Conservation (phyloP, 2,113 vertebrate genomes). For the Serinus canaria region DNA sequence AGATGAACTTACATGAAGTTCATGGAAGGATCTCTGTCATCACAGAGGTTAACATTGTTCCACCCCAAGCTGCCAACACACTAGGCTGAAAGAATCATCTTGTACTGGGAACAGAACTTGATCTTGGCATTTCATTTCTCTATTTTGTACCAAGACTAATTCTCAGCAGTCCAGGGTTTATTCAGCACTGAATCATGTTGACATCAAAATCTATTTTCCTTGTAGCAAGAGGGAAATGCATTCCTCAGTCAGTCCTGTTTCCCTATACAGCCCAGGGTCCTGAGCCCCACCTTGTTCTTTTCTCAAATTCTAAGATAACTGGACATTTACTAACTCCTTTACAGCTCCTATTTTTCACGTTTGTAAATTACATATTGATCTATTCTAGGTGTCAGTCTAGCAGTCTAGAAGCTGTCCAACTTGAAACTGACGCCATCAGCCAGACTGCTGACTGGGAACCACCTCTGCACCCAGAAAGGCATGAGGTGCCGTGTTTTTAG, state of each 20-base stretch:
- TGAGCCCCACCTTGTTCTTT: background rate
- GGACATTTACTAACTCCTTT: background rate
- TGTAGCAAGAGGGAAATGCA: background rate
- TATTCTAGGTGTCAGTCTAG: conserved; percentile 32
- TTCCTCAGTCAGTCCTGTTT: background rate
- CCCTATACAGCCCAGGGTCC: background rate
- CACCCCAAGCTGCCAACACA: background rate
- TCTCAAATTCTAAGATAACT: background rate
- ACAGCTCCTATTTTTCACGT: background rate
- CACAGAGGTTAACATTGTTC: background rate
- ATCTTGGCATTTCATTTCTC: background rate
- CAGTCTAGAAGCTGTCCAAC: conserved; percentile 10
- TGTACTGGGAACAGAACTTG: background rate
- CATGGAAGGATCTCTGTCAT: background rate
- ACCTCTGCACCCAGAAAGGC: background rate
- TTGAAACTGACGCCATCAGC: background rate
- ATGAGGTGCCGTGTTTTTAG: background rate
- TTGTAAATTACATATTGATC: conserved; percentile 6
- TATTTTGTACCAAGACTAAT: background rate
- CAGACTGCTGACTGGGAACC: background rate
- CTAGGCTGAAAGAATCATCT: background rate
- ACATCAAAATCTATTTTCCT: background rate
- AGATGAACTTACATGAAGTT: background rate
- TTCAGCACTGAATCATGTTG: background rate
- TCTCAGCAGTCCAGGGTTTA: background rate